phyloP scores from a whole-genome alignment of 2,797 vertebrate genomes.

The Oryzias sinensis region DNA sequence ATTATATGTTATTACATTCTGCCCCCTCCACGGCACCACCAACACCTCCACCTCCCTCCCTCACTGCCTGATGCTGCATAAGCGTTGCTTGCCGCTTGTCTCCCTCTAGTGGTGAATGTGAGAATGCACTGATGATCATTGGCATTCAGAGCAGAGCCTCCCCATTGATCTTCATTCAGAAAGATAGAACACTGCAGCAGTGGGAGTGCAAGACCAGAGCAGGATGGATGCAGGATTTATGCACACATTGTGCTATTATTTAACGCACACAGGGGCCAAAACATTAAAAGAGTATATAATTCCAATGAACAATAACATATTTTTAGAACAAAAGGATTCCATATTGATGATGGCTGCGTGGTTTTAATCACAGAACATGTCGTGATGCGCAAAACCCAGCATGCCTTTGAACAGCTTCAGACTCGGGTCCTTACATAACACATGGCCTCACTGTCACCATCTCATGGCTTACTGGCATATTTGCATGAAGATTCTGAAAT shows the following conservation, averaged over 20 bases:
- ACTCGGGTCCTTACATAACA: no score
- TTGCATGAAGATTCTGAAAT: no score
- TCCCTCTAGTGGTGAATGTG: constrained; percentile 60
- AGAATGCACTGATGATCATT: constrained; percentile 49
- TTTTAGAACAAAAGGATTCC: no score
- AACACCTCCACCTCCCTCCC: constrained; percentile 1
- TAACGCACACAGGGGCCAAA: constrained; percentile 2
- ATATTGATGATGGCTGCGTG: no score
- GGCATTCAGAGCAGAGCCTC: constrained; percentile 63
- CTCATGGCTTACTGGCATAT: neutral
- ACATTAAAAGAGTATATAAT: neutral
- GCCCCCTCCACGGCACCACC: no score
- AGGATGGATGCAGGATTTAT: constrained; percentile 33
- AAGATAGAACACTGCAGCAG: constrained; percentile 69
- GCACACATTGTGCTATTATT: constrained; percentile 9
- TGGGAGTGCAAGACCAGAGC: constrained; percentile 34
- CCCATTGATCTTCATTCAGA: constrained; percentile 73
- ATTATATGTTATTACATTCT: constrained; percentile 20
- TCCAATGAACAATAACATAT: no score
- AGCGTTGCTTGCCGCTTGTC: constrained; percentile 15
- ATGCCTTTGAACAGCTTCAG: no score
- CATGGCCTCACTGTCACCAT: neutral
- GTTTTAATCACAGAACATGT: no score
- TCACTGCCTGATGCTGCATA: constrained; percentile 45
- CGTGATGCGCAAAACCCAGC: no score